Conservation (phyloP, 1,140 invertebrate species). For the Papilio machaon region DNA sequence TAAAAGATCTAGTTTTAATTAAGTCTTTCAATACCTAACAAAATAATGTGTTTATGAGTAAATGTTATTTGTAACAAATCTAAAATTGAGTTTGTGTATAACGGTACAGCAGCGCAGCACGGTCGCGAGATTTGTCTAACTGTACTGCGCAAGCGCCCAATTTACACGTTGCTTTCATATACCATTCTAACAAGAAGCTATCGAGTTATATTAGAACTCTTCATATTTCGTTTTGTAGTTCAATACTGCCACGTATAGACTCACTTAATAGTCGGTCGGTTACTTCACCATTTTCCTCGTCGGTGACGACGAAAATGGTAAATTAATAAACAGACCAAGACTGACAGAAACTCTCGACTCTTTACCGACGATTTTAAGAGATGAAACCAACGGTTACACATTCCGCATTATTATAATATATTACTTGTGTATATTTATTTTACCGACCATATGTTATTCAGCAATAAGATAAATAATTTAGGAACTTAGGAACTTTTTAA, state of each 20-base stretch:
- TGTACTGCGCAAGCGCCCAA: slow-evolving; percentile 11
- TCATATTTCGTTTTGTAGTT: slow-evolving; percentile 1
- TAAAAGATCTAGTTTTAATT: not conserved
- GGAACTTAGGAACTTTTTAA: too few species aligned
- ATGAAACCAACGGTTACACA: too few species aligned
- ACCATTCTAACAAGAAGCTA: not conserved
- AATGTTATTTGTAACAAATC: not conserved
- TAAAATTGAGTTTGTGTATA: slow-evolving; percentile 27
- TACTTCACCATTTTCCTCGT: too few species aligned
- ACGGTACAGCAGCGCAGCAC: slow-evolving; percentile 13
- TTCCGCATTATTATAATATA: too few species aligned
- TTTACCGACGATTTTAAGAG: not conserved
- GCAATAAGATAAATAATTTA: too few species aligned
- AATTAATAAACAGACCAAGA: too few species aligned
- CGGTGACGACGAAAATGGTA: not conserved
- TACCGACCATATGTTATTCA: too few species aligned
- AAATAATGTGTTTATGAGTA: not conserved
- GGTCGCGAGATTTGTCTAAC: slow-evolving; percentile 32
- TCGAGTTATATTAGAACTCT: not conserved
- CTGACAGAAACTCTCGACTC: too few species aligned
- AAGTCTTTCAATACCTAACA: not conserved
- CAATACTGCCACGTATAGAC: not conserved
- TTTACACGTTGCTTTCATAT: slow-evolving; percentile 24
- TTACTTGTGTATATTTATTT: too few species aligned
- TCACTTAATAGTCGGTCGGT: too few species aligned